Conservation (phyloP, 2,888 invertebrate species). For the Schrankia costaestrigalis region DNA sequence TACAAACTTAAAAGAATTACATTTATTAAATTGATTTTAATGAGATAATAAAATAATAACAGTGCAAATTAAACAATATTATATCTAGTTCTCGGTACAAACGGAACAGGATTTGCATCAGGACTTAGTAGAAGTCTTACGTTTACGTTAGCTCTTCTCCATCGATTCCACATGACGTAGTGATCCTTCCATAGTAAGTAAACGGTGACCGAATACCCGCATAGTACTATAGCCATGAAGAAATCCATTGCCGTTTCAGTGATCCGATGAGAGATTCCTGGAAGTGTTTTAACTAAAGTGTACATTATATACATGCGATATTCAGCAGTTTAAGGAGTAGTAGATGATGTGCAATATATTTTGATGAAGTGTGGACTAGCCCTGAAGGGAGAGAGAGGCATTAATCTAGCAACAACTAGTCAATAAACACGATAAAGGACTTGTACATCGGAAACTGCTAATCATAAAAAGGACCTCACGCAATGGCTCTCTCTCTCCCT, state of each 20-base stretch:
- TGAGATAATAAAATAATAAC: slow-evolving; percentile 19
- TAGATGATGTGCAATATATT: no score
- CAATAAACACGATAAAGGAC: no score
- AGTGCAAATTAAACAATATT: slow-evolving; percentile 53
- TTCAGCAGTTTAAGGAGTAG: no score
- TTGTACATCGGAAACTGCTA: no score
- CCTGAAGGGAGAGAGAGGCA: no score
- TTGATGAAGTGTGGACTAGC: no score
- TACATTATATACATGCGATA: neutral
- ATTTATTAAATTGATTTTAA: slow-evolving; percentile 27
- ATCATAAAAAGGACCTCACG: no score
- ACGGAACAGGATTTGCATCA: slow-evolving; percentile 70
- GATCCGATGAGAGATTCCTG: slow-evolving; percentile 79
- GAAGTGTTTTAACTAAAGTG: slow-evolving; percentile 11
- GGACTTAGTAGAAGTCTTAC: slow-evolving; percentile 81
- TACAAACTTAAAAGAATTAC: slow-evolving; percentile 19
- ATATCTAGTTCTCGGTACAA: slow-evolving; percentile 65
- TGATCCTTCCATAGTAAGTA: slow-evolving; percentile 84
- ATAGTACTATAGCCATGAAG: slow-evolving; percentile 82
- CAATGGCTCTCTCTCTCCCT: no score
- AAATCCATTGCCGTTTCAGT: slow-evolving; percentile 82
- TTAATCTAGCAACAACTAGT: no score
- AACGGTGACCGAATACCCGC: slow-evolving; percentile 83
- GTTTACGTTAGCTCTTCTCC: slow-evolving; percentile 84
- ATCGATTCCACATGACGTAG: slow-evolving; percentile 85